Base-by-base conservation (phyloP, 2,888 invertebrate species). In the Cacoxenus indagator region DNA sequence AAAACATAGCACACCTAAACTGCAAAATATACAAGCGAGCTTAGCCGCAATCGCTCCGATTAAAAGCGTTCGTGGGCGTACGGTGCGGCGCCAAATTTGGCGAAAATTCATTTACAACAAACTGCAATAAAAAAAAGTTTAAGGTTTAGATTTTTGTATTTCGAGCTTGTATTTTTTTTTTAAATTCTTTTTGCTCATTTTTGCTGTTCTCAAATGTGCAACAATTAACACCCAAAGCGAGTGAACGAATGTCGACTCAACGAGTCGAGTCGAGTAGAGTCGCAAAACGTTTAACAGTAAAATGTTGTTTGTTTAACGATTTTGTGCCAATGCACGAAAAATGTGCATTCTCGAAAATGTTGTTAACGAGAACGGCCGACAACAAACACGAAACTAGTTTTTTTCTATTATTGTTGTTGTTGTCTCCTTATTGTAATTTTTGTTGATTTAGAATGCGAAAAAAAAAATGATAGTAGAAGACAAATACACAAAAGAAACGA, bases 331-430 rank as follows among this genome's bases (percentile, higher is more conserved):
- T 19, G 51, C 9, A 19, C 29, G 17, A 29, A 46, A 65, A 74
- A 75, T 72, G 69, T 75, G 68, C 69, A 72, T 74, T 67, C 66
- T 72, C 76, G n/a, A n/a, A 73, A 69, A 76, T 78, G 76, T 78
- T 81, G 81, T 82, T 82, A 83, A 83, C 82, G 81, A 82, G 82
- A 83, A 81, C 75, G 73, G 75, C 78, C 78, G 82, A 83, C 83
- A 82, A 79, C 37, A 48, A 27, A 26, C 22, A 43, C 48, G 24
- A 76, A 73, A 76, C 75, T 65, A 75, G 76, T 76, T 76, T 76
- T n/a, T 17, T 19, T 51, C 19, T 6, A 9, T 55, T 55, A 48
- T 46, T 48, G 45, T 67, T 48, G 29, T 17, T 17, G 8, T 27
- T 59, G 1, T 14, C 46, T 37, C 14, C 1, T 43, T 54, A 5